A percentile compares a stretch with the other conserved stretches of the same genome.
phyloP scores from a whole-genome alignment of 2,113 vertebrate genomes.

The Arizona elegans region DNA sequence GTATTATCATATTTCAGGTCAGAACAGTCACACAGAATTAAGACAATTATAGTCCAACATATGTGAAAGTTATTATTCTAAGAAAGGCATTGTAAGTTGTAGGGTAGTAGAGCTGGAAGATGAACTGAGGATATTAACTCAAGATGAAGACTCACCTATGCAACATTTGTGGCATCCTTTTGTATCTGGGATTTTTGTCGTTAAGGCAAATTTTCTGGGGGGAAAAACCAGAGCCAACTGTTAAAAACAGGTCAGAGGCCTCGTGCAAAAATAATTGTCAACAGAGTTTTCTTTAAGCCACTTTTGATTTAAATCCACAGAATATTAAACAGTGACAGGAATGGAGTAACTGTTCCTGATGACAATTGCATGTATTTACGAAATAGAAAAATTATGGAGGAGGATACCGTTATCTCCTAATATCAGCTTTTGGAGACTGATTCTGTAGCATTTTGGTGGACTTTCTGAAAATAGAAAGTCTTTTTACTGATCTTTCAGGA shows the following conservation, averaged over 20 bases:
- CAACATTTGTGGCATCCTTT: slow-evolving; percentile 99
- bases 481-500: not conserved
- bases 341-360: not conserved
- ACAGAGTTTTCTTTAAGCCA: not conserved
- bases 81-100: not conserved
- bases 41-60: not conserved
- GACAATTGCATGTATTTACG: not conserved
- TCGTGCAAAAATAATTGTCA: not conserved
- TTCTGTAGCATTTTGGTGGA: not conserved
- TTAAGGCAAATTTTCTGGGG: slow-evolving; percentile 92
- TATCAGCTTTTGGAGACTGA: not conserved
- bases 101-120: not conserved
- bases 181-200: slow-evolving; percentile 96
- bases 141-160: slow-evolving; percentile 82
- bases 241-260: not conserved
- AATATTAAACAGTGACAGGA: not conserved
- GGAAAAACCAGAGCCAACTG: slow-evolving; percentile 54
- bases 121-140: not conserved
- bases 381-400: not conserved
- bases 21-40: not conserved
- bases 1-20: not conserved
- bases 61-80: not conserved
- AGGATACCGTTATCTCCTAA: not conserved
- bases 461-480: not conserved
- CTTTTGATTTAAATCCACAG: not conserved